Conservation (phyloP, 2,888 invertebrate species). For the Amorpha juglandis region DNA sequence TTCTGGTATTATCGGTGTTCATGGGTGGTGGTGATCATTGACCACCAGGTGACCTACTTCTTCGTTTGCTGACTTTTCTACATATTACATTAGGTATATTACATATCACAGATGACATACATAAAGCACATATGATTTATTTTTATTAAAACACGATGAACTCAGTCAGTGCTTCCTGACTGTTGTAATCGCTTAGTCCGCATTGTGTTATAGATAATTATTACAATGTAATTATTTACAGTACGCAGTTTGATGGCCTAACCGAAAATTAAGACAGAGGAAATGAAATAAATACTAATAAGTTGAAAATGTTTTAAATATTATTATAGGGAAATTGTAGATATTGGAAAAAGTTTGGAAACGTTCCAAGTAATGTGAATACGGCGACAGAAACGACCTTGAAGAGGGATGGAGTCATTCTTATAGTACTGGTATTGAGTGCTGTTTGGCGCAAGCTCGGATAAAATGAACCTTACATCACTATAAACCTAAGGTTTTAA, state of each 20-base stretch:
- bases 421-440: constrained; percentile 32
- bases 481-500: background rate
- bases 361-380: constrained; percentile 48
- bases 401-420: constrained; percentile 34
- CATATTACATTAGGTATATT: too few species aligned
- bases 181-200: background rate
- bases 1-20: too few species aligned
- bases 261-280: background rate
- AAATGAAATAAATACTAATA: too few species aligned
- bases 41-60: too few species aligned
- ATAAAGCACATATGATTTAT: background rate
- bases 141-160: background rate
- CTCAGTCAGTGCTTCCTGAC: background rate
- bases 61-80: too few species aligned
- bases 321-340: background rate
- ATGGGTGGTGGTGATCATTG: too few species aligned
- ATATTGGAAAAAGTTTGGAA: constrained; percentile 48
- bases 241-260: background rate
- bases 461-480: constrained; percentile 4
- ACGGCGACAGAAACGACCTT: constrained; percentile 43
- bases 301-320: too few species aligned
- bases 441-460: constrained; percentile 9
- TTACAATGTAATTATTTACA: too few species aligned
- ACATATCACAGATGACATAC: background rate
- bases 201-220: background rate